These are phyloP conservation scores for Athene noctua DNA, from an alignment of 2,113 vertebrate species.

Conservation along the genomic window DNA sequence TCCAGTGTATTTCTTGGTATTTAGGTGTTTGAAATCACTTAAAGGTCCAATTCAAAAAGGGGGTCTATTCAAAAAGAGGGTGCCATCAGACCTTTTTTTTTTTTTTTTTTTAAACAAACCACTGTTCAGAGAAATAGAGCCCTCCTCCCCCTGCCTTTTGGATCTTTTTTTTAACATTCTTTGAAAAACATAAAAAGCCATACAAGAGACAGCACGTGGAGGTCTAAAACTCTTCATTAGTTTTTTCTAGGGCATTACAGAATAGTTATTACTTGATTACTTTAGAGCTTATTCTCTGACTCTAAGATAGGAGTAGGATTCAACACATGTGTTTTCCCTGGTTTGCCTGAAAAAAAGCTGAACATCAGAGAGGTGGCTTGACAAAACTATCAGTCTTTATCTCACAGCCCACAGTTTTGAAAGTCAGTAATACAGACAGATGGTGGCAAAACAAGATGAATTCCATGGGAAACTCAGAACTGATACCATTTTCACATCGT, in stretches of 20 bases:
- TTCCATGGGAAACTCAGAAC: background rate
- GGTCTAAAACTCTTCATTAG: background rate
- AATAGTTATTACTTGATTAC: background rate
- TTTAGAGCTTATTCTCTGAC: background rate
- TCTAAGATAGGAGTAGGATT: background rate
- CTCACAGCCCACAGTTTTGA: background rate
- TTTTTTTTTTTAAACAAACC: background rate
- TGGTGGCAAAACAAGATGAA: constrained; percentile 7
- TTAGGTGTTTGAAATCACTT: background rate
- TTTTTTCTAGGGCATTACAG: background rate
- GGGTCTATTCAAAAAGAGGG: rapidly evolving
- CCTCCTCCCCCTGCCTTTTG: background rate
- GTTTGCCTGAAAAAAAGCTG: background rate
- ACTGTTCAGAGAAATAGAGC: background rate
- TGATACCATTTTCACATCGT: background rate
- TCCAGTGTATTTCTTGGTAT: background rate
- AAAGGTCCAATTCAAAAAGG: background rate
- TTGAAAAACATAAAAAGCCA: background rate
- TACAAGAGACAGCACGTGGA: background rate
- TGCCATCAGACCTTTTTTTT: background rate
- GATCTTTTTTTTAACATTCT: background rate
- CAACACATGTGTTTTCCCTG: background rate
- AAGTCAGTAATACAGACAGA: background rate
- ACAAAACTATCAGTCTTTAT: background rate
- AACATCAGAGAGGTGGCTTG: background rate